A percentile compares a stretch with the other conserved stretches of the same genome.
Evolutionary conservation across 2,113 vertebrate species (phyloP).

Genomic region (Heloderma charlesbogerti): DNA sequence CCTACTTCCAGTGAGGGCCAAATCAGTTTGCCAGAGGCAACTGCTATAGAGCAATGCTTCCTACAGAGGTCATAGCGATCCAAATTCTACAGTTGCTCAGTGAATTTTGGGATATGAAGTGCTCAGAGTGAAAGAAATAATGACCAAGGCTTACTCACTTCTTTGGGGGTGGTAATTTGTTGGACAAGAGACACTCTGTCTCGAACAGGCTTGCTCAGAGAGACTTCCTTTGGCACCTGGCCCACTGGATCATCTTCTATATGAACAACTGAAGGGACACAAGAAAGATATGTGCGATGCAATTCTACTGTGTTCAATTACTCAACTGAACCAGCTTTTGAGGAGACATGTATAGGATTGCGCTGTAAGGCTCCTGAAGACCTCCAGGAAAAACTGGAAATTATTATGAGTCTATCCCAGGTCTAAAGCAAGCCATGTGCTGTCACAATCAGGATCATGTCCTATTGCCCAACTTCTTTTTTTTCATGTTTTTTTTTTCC

Average conservation of each 20-base stretch:
- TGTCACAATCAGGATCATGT: background rate
- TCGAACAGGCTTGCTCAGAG: constrained; percentile 72
- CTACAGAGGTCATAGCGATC: background rate
- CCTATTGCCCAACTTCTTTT: background rate
- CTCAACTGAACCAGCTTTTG: too few species aligned
- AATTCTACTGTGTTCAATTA: background rate
- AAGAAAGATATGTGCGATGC: background rate
- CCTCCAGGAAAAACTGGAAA: background rate
- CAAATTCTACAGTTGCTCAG: background rate
- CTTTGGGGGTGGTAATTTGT: constrained; percentile 74
- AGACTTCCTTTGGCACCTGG: constrained; percentile 43
- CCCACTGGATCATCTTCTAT: background rate
- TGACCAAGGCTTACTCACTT: constrained; percentile 63
- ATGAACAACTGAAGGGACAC: background rate
- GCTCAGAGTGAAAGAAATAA: background rate
- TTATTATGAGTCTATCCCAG: too few species aligned
- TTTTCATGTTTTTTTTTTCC: background rate
- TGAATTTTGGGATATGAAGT: background rate
- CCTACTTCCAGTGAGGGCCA: background rate
- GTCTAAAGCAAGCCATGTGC: background rate
- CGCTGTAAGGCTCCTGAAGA: background rate
- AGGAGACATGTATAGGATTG: too few species aligned
- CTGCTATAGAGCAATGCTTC: fast-evolving
- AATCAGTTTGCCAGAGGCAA: background rate
- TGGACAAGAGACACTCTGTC: constrained; percentile 75